Base-by-base conservation (phyloP, 2,888 invertebrate species). In the Acleris laterana region DNA sequence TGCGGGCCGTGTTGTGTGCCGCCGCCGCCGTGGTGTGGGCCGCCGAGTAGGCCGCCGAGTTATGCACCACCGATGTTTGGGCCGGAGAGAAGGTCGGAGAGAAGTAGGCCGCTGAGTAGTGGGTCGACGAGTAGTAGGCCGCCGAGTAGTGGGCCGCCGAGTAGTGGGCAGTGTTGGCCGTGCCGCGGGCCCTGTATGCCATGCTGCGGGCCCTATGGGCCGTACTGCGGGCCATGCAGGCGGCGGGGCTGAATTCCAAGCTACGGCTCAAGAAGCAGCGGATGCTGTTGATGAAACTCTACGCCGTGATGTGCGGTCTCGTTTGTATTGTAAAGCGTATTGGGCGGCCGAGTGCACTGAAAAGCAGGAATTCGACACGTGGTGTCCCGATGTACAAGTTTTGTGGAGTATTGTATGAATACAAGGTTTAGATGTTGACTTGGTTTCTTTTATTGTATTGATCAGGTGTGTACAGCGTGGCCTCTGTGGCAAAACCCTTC, bases 331-430 rank as follows among this genome's bases (percentile, higher is more conserved):
- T 32, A 11, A 2, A 9, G 2, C 3, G 32, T 32, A 1, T 3
- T 32, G 9, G 32, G 9, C n/a, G n/a, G n/a, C n/a, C n/a, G n/a
- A 7, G 11, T 32, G 32, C 32, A 32, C 9, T 32, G 11, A 48
- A 48, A 48, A 6, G 3, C 1, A 48, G 17, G 20, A 48, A 19
- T n/a, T n/a, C n/a, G n/a, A n/a, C n/a, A n/a, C 9, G 9, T 19
- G 48, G 48, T 48, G 48, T 48, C 48, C 48, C 48, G 48, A n/a
- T 17, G 48, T 48, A 19, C 4, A 5, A 48, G 20, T 48, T 16
- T 19, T 9, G n/a, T 48, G 19, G 48, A 19, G 48, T 48, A 48
- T 48, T 48, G n/a, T 48, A 48, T 19, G 48, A 48, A 48, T 48
- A 48, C n/a, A 17, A n/a, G 17, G n/a, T 48, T 17, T 48, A 19